A percentile compares a stretch with the other conserved stretches of the same genome.
Conservation (phyloP, 2,113 vertebrate genomes). For the Podarcis raffonei region DNA sequence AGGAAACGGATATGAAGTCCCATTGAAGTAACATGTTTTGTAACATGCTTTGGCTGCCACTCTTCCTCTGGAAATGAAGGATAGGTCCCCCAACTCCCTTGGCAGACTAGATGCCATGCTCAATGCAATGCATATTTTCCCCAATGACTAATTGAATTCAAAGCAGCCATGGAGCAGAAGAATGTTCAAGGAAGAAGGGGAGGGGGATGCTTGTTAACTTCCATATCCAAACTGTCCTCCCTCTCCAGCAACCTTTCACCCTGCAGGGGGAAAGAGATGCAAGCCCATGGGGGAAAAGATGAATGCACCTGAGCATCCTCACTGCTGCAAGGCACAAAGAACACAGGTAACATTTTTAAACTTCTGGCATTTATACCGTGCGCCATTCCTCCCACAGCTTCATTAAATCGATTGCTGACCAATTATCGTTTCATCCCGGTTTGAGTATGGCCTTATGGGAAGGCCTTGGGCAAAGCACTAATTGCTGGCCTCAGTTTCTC, state of each 20-base stretch:
- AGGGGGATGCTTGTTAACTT: background rate
- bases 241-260: background rate
- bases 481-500: background rate
- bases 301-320: background rate
- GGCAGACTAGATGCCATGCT: background rate
- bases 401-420: background rate
- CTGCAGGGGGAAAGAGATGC: background rate
- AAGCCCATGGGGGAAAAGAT: background rate
- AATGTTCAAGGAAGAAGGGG: background rate
- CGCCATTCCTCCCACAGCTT: too few species aligned
- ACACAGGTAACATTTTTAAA: background rate
- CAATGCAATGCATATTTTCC: background rate
- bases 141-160: background rate
- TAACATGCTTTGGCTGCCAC: background rate
- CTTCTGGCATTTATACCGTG: background rate
- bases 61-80: background rate
- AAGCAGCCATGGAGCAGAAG: background rate
- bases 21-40: too few species aligned
- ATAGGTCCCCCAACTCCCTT: background rate
- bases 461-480: background rate
- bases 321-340: background rate
- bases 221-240: background rate
- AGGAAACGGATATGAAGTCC: too few species aligned
- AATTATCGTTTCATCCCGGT: too few species aligned
- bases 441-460: background rate